Conservation (phyloP, 2,797 vertebrate species). For the Liparis tanakae region DNA sequence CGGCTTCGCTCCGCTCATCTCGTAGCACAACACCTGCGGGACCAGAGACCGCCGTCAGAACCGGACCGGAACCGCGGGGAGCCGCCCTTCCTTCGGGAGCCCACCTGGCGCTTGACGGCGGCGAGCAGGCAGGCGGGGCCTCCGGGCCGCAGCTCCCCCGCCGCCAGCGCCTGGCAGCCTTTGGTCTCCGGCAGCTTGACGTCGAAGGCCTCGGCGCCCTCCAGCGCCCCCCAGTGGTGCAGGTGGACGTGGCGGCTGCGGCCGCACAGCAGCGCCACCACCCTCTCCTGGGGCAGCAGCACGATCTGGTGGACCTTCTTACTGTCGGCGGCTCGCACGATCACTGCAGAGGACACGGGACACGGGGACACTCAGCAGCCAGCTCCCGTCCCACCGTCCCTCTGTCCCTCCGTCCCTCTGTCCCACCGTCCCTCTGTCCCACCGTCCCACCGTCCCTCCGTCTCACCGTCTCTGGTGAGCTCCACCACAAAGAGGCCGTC, state of each 20-base stretch:
- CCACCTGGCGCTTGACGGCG: slow-evolving; percentile 87
- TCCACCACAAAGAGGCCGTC: slow-evolving; percentile 96
- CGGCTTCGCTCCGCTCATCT: slow-evolving; percentile 90
- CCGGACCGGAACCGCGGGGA: background rate
- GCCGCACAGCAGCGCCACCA: slow-evolving; percentile 90
- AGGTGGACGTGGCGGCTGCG: slow-evolving; percentile 94
- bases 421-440: no score
- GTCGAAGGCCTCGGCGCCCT: slow-evolving; percentile 90
- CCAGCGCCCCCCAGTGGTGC: slow-evolving; percentile 90
- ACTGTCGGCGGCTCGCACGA: slow-evolving; percentile 93
- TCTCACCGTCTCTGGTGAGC: slow-evolving; percentile 94
- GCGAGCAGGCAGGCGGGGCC: slow-evolving; percentile 90
- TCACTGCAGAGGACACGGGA: slow-evolving; percentile 89
- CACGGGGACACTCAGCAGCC: no score
- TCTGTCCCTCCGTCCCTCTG: no score
- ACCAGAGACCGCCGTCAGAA: background rate
- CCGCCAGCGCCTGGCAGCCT: slow-evolving; percentile 92
- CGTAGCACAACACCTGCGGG: slow-evolving; percentile 90
- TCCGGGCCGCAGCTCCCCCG: slow-evolving; percentile 84
- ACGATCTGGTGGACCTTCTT: slow-evolving; percentile 96
- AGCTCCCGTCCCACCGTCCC: no score
- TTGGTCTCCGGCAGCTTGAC: slow-evolving; percentile 93
- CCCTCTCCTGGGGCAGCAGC: slow-evolving; percentile 90
- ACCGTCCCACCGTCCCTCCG: background rate
- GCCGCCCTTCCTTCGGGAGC: background rate